Base-by-base conservation (phyloP, 2,888 invertebrate genomes). In the Heliconius aoede region DNA sequence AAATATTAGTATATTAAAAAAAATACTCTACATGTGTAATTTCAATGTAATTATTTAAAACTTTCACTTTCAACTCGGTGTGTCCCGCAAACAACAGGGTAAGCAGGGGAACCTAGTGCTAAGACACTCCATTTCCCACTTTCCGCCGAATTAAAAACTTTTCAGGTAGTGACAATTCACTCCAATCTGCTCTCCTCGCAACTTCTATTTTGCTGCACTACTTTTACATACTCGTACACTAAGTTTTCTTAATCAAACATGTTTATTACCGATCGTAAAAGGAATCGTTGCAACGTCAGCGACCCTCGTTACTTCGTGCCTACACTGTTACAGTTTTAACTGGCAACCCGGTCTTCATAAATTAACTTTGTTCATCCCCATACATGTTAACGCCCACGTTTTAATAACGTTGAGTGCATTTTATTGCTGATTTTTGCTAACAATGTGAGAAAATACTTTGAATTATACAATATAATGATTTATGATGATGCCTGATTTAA, bases 341-440 rank as follows among this genome's bases (percentile, higher is more conserved):
- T 30, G 58, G 32, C 36, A 55, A 26, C 60, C 26, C 62, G 75
- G 30, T 13, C 60, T 24, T 77, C 68, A 74, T 75, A 73, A 76
- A 78, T 76, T 73, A 73, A 71, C 55, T 55, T n/a, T 67, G 76
- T 73, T 77, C 75, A 77, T 72, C 75, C 55, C 74, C 77, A 68
- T 61, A 68, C 76, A 73, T 61, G 73, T 77, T 73, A 15, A 79
- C 75, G 71, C 73, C 77, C 76, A 78, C 78, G 69, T 62, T 60
- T 55, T 60, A 65, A 77, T 76, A 55, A 75, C 64, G 30, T 13
- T 60, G 58, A 72, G 18, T 36, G 9, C 58, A 26, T 26, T 77
- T 77, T 73, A 77, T 77, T 69, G 69, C 64, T 15, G 28, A 51
- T 72, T 72, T 72, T 72, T 60, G 58, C 36, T 60, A 36, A 51